Conservation (phyloP, 53 echinoderm and acorn worm species). For the Paelopatides confundens region DNA sequence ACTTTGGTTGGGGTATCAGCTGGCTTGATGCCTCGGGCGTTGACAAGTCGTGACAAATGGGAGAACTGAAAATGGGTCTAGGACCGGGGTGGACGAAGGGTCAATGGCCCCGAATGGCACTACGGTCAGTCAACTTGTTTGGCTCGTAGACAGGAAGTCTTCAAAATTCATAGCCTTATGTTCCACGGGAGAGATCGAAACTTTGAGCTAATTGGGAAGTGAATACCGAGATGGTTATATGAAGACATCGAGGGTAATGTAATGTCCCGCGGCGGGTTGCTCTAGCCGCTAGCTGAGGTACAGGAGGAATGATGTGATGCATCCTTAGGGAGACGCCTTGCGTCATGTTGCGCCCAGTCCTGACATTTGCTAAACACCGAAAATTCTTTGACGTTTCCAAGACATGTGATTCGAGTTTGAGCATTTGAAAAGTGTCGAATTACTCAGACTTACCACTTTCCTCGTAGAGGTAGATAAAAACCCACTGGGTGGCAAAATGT, state of each 20-base stretch:
- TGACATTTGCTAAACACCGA: constrained; percentile 45
- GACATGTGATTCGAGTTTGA: constrained; percentile 3
- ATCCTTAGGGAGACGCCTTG: constrained; percentile 35
- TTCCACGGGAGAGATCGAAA: constrained; percentile 24
- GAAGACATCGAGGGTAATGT: constrained; percentile 38
- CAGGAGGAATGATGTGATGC: background rate
- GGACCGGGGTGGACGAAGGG: constrained; percentile 35
- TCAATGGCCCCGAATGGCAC: constrained; percentile 46
- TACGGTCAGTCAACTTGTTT: constrained; percentile 46
- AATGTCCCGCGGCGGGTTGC: constrained; percentile 14
- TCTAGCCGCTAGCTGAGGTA: constrained; percentile 27
- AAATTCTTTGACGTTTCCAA: constrained; percentile 32
- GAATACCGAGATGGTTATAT: constrained; percentile 28
- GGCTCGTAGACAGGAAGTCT: constrained; percentile 9
- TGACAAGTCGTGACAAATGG: constrained; percentile 60
- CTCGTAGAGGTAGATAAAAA: constrained; percentile 26
- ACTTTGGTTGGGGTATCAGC: constrained; percentile 38
- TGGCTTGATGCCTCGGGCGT: constrained; percentile 30
- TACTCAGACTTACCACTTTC: constrained; percentile 20
- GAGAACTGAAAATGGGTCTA: constrained; percentile 49
- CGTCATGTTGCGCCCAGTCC: constrained; percentile 36
- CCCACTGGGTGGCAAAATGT: constrained; percentile 42
- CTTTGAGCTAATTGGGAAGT: constrained; percentile 37
- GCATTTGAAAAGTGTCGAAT: constrained; percentile 15
- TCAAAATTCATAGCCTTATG: constrained; percentile 38